Evolutionary conservation across 2,888 invertebrate genomes (phyloP).

Genomic region (Leptinotarsa tumamoca): DNA sequence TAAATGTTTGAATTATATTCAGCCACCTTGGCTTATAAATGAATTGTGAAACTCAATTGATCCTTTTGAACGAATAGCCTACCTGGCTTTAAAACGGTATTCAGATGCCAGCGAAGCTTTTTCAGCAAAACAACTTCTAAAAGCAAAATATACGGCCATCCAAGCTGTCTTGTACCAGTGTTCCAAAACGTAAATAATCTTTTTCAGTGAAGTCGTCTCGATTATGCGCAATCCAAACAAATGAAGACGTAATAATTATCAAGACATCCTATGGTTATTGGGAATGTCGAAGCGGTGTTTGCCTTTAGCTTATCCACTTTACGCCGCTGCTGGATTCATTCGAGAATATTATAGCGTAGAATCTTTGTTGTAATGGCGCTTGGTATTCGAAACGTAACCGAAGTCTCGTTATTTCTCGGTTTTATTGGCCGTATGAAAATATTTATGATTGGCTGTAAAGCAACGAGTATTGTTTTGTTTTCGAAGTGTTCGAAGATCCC

Average conservation of each 20-base stretch:
- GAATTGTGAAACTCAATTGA: too few relatives aligned
- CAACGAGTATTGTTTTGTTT: conserved; percentile 14
- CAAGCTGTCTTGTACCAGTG: neutral
- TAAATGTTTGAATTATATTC: too few relatives aligned
- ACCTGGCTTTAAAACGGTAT: too few relatives aligned
- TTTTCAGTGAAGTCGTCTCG: conserved; percentile 13
- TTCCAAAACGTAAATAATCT: neutral
- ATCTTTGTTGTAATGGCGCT: conserved; percentile 23
- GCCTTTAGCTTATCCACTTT: conserved; percentile 39
- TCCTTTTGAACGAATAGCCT: too few relatives aligned
- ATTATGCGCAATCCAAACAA: conserved; percentile 20
- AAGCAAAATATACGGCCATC: too few relatives aligned
- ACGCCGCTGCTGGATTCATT: conserved; percentile 22
- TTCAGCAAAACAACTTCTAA: too few relatives aligned
- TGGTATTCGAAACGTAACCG: conserved; percentile 21
- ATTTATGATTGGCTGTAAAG: conserved; percentile 11
- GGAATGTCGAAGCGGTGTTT: conserved; percentile 30
- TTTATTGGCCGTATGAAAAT: conserved; percentile 1
- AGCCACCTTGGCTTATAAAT: too few relatives aligned
- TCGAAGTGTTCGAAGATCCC: neutral
- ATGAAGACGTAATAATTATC: conserved; percentile 43
- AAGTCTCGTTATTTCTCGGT: conserved; percentile 7
- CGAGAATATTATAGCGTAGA: conserved; percentile 22
- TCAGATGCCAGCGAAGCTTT: too few relatives aligned
- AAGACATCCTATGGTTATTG: conserved; percentile 27